Evolutionary conservation across 2,888 invertebrate species (phyloP).

Genomic region (Cancer borealis): DNA sequence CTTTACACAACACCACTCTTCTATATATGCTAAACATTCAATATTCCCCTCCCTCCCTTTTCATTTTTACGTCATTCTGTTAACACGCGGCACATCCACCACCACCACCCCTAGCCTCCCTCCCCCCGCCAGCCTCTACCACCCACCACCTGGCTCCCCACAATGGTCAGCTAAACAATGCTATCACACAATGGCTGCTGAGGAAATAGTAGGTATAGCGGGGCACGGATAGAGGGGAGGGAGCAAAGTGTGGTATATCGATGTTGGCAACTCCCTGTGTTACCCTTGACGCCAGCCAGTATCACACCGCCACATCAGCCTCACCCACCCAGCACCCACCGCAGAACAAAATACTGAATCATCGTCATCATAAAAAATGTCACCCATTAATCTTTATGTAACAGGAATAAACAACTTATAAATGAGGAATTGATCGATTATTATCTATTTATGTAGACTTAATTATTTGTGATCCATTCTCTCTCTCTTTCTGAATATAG

Average conservation of each 20-base stretch:
- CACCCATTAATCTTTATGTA: neutral
- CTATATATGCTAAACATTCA: neutral
- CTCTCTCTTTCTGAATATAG: too few relatives aligned
- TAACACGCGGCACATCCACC: neutral
- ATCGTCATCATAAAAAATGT: neutral
- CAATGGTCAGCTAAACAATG: constrained; percentile 7
- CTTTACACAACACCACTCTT: neutral
- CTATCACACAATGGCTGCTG: constrained; percentile 36
- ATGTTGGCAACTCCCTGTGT: neutral
- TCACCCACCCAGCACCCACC: neutral
- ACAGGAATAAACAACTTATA: neutral
- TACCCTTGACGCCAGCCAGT: neutral
- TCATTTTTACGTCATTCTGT: neutral
- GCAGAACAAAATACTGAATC: neutral
- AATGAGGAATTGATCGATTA: too few relatives aligned
- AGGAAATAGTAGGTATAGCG: constrained; percentile 2
- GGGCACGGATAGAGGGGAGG: neutral
- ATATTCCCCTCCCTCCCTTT: neutral
- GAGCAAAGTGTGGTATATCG: neutral
- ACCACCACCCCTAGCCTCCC: neutral
- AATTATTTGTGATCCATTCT: too few relatives aligned
- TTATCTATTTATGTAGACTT: too few relatives aligned
- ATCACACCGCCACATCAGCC: neutral
- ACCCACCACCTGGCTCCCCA: neutral
- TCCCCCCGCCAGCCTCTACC: neutral